Evolutionary conservation across 2,797 vertebrate species (phyloP).

Genomic region (Eupleurogrammus muticus): DNA sequence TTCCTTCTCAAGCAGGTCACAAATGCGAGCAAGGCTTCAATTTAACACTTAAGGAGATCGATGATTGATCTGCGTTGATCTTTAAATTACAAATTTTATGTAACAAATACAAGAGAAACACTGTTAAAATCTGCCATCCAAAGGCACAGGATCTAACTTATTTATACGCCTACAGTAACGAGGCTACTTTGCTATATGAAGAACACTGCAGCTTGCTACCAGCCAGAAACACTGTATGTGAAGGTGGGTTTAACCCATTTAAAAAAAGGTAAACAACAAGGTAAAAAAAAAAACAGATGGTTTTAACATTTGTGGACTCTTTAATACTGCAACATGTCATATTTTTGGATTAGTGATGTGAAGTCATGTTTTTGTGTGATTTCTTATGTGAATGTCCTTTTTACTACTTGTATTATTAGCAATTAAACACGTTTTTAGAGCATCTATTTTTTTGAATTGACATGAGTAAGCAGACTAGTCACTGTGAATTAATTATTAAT

Average conservation of each 20-base stretch:
- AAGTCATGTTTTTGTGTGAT: conserved; percentile 32
- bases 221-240: conserved; percentile 7
- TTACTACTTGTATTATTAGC: conserved; percentile 28
- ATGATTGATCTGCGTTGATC: not conserved
- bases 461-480: not conserved
- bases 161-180: conserved; percentile 14
- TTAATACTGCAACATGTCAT: conserved; percentile 15
- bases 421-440: conserved; percentile 57
- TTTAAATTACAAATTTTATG: not conserved
- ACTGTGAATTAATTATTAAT: no score
- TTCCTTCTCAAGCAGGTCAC: conserved; percentile 3
- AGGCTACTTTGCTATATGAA: conserved; percentile 11
- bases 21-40: not conserved
- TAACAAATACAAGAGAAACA: not conserved
- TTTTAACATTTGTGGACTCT: conserved; percentile 22
- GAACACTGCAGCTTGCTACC: not conserved
- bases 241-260: not conserved
- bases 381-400: conserved; percentile 30
- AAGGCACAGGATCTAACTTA: conserved; percentile 16
- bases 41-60: no score
- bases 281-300: conserved; percentile 2
- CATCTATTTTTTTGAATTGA: not conserved
- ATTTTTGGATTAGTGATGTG: conserved; percentile 23
- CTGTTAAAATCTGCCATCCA: not conserved
- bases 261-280: not conserved